These are phyloP conservation scores for Stegodyphus dumicola DNA, from an alignment of 1,140 invertebrate genomes.

Conservation along the genomic window DNA sequence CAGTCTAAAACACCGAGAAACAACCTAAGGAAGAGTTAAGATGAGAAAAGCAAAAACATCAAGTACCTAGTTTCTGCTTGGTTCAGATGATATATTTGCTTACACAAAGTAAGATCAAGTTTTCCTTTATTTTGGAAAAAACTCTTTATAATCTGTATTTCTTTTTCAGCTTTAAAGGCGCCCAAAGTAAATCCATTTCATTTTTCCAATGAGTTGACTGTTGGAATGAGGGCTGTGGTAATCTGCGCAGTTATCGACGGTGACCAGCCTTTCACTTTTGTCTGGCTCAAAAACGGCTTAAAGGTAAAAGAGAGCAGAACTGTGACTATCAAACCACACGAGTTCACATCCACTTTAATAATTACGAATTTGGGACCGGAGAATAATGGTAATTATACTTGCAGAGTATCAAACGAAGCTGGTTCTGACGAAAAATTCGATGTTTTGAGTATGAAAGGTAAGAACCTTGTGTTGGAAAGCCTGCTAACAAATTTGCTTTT, in stretches of 20 bases:
- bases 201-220: conserved; percentile 9
- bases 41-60: no score
- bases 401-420: conserved; percentile 3
- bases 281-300: conserved; percentile 34
- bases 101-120: no score
- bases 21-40: no score
- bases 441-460: conserved; percentile 22
- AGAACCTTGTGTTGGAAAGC: no score
- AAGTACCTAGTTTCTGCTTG: no score
- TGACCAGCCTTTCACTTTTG: conserved; percentile 21
- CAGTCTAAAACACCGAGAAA: no score
- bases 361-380: conserved; percentile 1
- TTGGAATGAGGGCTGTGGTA: conserved; percentile 12
- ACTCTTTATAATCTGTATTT: no score
- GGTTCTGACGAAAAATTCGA: conserved; percentile 30
- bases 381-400: conserved; percentile 24
- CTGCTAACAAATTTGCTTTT: no score
- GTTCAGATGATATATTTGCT: no score
- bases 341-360: background rate
- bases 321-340: conserved; percentile 1
- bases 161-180: background rate
- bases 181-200: conserved; percentile 17
- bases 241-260: conserved; percentile 36
- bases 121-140: no score
- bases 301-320: background rate